Evolutionary conservation across 2,888 invertebrate species (phyloP).

Genomic region (Cheilosia pagana): DNA sequence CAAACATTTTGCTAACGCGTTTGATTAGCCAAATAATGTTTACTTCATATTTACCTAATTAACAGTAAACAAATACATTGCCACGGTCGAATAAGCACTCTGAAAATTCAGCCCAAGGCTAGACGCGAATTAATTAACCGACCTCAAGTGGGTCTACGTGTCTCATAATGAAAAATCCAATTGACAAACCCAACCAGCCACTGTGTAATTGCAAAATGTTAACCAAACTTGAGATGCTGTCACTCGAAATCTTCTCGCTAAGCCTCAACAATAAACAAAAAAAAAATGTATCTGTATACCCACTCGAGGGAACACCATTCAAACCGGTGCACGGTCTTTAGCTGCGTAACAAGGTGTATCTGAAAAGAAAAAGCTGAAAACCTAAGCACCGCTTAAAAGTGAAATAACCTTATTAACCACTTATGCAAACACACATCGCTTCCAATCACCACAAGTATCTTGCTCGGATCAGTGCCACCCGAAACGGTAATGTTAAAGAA

Average conservation of each 20-base stretch:
- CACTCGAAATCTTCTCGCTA: background rate
- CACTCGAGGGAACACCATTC: conserved; percentile 23
- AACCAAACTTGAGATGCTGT: background rate
- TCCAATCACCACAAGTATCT: conserved; percentile 15
- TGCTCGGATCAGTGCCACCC: conserved; percentile 2
- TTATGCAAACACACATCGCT: conserved; percentile 23
- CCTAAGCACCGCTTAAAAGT: conserved; percentile 63
- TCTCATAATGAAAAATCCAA: background rate
- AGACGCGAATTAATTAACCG: conserved; percentile 38
- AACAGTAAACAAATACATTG: background rate
- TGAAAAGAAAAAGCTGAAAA: conserved; percentile 3
- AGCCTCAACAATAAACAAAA: background rate
- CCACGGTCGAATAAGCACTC: background rate
- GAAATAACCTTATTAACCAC: conserved; percentile 63
- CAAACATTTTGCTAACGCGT: too few species aligned
- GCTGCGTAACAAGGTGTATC: conserved; percentile 6
- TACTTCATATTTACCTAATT: background rate
- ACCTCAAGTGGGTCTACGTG: background rate
- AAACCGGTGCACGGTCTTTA: conserved; percentile 11
- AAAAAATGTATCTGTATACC: conserved; percentile 24
- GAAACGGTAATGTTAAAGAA: background rate
- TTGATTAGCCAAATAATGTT: too few species aligned
- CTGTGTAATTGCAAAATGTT: conserved; percentile 25
- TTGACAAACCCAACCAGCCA: background rate
- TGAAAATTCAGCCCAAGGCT: conserved; percentile 26